Evolutionary conservation across 2,113 vertebrate genomes (phyloP), one percentile per base, ranked within the genome.

Genomic region (Mustela nigripes): DNA sequence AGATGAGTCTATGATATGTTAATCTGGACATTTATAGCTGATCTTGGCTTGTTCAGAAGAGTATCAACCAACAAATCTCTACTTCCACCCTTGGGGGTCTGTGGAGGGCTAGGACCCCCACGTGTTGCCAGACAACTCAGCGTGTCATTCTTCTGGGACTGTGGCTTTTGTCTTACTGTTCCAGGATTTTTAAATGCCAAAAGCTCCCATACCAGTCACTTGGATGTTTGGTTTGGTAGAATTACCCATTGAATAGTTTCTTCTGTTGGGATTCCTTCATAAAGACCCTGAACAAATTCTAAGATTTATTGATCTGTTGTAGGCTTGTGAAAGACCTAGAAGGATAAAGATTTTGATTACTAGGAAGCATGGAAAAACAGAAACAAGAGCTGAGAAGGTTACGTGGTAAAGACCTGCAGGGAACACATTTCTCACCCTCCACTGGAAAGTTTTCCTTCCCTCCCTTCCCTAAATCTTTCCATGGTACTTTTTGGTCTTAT

Each of bases 21-120:
- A 50, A 60, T 48, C 26, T 92, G 16, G 42, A 22, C 78, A 71
- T 80, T 73, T 86, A 22, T 42, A 63, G 16, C 89, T 58, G 10
- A 53, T 89, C 33, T 94, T 92, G 80, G 76, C 89, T 82, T 94
- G 33, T 82, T 82, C 85, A 94, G 48, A 91, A 91, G 5, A 48
- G 7, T 28, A n/a, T 82, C 50, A 31, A 21, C 73, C 78, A 83
- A 50, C 2, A 11, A 84, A 36, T 50, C 26, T 28, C 18, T 53
- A 7, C 31, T 71, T 45, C 14, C 33, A 0, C 56, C 28, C 45
- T 79, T 53, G 60, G 76, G n/a, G 8, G 26, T n/a, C 53, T 10
- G 4, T 2, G 16, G 26, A 73, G n/a, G 53, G 58, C 18, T 69
- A 65, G 48, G 82, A 21, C 24, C 31, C 19, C 42, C 4, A 14